Evolutionary conservation across 2,113 vertebrate genomes (phyloP).

Genomic region (Panthera uncia): DNA sequence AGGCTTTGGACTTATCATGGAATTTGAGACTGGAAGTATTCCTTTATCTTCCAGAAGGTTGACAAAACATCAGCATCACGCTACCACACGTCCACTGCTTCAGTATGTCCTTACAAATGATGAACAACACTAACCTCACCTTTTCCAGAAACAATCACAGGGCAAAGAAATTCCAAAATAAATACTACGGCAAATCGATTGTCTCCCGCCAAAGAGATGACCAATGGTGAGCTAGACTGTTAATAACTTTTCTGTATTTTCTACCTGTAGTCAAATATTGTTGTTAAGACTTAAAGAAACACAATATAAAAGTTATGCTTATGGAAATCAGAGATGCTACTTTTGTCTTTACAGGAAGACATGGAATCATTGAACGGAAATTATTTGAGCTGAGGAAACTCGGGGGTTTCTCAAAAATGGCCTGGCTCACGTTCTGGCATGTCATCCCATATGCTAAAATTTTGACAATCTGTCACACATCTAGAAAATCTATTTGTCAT

Average conservation of each 20-base stretch:
- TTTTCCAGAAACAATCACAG: neutral
- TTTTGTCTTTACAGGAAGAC: neutral
- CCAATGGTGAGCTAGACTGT: neutral
- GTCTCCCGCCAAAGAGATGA: neutral
- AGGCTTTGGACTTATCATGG: no score
- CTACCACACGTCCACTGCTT: no score
- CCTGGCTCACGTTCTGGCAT: neutral
- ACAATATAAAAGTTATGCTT: neutral
- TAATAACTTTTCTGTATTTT: neutral
- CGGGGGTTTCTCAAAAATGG: neutral
- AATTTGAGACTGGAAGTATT: neutral
- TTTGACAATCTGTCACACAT: neutral
- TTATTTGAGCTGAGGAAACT: neutral
- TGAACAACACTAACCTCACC: no score
- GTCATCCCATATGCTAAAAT: neutral
- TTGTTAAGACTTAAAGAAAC: neutral
- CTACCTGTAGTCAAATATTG: neutral
- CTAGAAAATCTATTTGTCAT: neutral
- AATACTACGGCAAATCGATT: neutral
- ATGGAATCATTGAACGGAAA: neutral
- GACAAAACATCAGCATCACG: neutral
- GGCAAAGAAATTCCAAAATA: neutral
- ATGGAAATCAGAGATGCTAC: neutral
- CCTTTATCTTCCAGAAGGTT: neutral
- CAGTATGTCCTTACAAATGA: rapidly evolving